Evolutionary conservation across 2,797 vertebrate genomes (phyloP).

Genomic region (Poecilia gillii): DNA sequence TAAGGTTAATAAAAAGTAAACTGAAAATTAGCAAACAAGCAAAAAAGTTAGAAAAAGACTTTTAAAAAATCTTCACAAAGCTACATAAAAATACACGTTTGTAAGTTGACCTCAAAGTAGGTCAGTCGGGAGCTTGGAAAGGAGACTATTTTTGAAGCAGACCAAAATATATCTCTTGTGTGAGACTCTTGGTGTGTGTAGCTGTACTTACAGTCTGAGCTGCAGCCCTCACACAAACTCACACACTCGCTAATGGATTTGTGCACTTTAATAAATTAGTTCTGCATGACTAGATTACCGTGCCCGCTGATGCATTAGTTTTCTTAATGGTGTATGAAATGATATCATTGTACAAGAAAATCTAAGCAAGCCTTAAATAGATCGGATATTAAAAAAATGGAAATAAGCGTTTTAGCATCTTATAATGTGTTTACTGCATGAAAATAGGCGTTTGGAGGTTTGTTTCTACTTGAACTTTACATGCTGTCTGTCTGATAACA

Average conservation of each 20-base stretch:
- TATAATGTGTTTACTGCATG: not conserved
- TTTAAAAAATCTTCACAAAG: not conserved
- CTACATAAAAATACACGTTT: conserved; percentile 12
- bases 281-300: conserved; percentile 5
- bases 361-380: too few relatives aligned
- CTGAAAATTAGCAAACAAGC: not conserved
- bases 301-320: conserved; percentile 7
- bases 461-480: not conserved
- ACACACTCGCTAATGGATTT: conserved; percentile 3
- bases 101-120: conserved; percentile 21
- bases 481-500: not conserved
- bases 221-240: conserved; percentile 26
- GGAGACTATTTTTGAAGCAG: conserved; percentile 66
- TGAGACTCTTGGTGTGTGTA: conserved; percentile 65
- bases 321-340: not conserved
- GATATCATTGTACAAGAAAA: not conserved
- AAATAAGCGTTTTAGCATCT: not conserved
- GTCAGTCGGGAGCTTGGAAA: conserved; percentile 25
- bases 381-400: not conserved
- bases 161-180: conserved; percentile 68
- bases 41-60: not conserved
- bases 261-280: conserved; percentile 15
- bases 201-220: conserved; percentile 76
- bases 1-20: not conserved
- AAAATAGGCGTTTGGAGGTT: not conserved